Conservation (phyloP, 2,113 vertebrate genomes). For the Hystrix cristata region DNA sequence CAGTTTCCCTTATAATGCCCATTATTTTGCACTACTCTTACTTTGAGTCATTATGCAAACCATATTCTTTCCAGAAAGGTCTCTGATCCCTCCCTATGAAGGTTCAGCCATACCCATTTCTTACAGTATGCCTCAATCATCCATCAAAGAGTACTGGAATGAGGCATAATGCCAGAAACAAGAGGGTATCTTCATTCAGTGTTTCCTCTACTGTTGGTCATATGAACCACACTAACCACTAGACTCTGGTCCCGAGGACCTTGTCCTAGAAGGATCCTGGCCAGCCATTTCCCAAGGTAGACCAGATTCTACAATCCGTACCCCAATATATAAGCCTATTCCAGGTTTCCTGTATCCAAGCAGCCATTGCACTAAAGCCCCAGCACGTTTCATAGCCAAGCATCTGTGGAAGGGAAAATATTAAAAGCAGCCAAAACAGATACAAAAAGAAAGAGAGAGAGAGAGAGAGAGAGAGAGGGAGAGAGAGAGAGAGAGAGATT, state of each 20-base stretch:
- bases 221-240: fast-evolving
- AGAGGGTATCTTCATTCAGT: neutral
- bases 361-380: neutral
- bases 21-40: neutral
- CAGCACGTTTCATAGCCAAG: neutral
- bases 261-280: neutral
- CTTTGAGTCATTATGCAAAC: neutral
- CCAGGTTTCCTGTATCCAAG: neutral
- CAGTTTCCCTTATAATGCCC: neutral
- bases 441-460: too few species aligned
- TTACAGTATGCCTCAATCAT: neutral
- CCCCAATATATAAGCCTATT: neutral
- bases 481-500: neutral
- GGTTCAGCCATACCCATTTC: neutral
- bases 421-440: neutral
- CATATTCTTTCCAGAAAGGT: neutral
- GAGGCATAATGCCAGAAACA: neutral
- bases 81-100: neutral
- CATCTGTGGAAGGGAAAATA: neutral
- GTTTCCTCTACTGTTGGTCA: neutral
- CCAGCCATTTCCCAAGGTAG: neutral
- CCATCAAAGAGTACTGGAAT: neutral
- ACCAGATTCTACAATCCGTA: neutral
- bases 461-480: neutral
- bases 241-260: neutral